Conservation (phyloP, 1,140 invertebrate species). For the Dreissena polymorpha region DNA sequence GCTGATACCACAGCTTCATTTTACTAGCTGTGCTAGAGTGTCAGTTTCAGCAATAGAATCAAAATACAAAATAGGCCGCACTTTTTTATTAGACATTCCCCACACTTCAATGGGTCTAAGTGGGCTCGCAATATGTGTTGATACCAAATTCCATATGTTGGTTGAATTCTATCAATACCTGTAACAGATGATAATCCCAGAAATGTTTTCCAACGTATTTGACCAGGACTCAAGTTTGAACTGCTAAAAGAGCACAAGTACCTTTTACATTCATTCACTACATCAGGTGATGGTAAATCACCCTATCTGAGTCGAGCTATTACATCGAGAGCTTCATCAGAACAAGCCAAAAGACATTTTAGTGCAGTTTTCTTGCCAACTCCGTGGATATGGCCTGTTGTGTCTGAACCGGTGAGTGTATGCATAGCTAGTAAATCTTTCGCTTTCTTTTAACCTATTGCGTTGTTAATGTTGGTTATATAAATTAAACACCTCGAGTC, state of each 20-base stretch:
- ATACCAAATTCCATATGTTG: too few relatives aligned
- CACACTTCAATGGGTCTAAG: too few relatives aligned
- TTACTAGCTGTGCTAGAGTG: too few relatives aligned
- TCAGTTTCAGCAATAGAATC: too few relatives aligned
- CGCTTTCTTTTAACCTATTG: background rate
- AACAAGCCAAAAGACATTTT: conserved; percentile 4
- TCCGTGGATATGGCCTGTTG: background rate
- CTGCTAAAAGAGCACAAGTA: background rate
- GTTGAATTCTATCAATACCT: too few relatives aligned
- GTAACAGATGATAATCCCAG: too few relatives aligned
- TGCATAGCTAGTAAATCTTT: background rate
- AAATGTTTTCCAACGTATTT: too few relatives aligned
- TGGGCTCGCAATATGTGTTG: too few relatives aligned
- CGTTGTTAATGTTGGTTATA: background rate
- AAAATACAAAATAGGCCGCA: too few relatives aligned
- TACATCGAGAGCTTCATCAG: background rate
- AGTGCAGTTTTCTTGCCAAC: conserved; percentile 3
- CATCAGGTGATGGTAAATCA: conserved; percentile 8
- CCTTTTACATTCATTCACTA: background rate
- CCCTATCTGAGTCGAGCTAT: background rate
- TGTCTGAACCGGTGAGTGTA: conserved; percentile 2
- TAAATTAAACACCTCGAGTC: background rate
- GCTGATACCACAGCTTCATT: too few relatives aligned
- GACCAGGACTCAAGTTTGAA: background rate
- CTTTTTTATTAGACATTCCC: too few relatives aligned